These are phyloP conservation scores for Trichomalopsis sarcophagae DNA, from an alignment of 1,140 invertebrate genomes.

Conservation along the genomic window DNA sequence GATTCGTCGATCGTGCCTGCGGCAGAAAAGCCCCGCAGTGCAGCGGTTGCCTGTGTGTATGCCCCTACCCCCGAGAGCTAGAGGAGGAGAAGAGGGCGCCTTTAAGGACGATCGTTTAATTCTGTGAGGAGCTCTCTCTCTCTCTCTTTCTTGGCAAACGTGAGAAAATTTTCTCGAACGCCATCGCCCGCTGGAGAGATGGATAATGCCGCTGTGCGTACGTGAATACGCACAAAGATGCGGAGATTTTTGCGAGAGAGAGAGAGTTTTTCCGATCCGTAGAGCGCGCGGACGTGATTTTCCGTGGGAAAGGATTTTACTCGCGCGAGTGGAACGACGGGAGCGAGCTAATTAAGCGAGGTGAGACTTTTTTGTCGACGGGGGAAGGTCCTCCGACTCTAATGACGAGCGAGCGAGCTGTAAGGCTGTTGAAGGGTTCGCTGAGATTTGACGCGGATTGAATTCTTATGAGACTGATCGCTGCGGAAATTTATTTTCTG, in stretches of 20 bases:
- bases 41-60: neutral
- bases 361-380: neutral
- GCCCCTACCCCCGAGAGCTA: neutral
- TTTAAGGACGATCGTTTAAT: conserved; percentile 60
- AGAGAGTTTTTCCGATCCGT: neutral
- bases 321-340: neutral
- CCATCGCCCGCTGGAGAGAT: neutral
- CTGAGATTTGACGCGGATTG: neutral
- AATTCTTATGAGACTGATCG: too few species aligned
- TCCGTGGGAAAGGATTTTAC: conserved; percentile 35
- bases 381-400: neutral
- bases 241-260: neutral
- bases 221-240: conserved; percentile 3
- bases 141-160: conserved; percentile 47
- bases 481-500: too few species aligned
- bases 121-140: conserved; percentile 51
- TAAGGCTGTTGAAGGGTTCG: neutral
- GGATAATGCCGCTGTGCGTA: neutral
- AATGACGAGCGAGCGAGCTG: neutral
- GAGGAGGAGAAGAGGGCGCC: neutral
- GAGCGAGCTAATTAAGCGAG: neutral
- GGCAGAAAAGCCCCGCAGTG: neutral
- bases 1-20: conserved; percentile 53
- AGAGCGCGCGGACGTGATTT: conserved; percentile 25
- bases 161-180: conserved; percentile 54